Conservation (phyloP, 2,797 vertebrate species). For the Phalanger gymnotis region DNA sequence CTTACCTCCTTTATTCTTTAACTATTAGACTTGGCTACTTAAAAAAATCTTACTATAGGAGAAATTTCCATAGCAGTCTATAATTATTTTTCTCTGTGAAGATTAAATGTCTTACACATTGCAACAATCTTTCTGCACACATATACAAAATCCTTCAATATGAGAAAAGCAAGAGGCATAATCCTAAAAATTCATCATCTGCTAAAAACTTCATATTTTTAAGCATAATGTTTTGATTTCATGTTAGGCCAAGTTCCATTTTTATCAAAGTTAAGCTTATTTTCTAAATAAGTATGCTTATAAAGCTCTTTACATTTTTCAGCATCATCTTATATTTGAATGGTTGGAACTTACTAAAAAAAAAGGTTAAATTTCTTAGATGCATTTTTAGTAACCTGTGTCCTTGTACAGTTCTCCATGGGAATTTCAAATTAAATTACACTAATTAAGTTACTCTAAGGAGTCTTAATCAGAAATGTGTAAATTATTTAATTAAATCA, state of each 20-base stretch:
- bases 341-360: not conserved
- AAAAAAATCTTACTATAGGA: not conserved
- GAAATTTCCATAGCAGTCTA: slow-evolving; percentile 49
- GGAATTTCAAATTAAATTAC: slow-evolving; percentile 75
- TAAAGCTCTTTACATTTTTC: not conserved
- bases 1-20: not conserved
- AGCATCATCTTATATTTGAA: slow-evolving; percentile 18
- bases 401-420: slow-evolving; percentile 46
- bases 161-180: not conserved
- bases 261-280: not conserved
- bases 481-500: slow-evolving; percentile 79
- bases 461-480: slow-evolving; percentile 72
- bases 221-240: not conserved
- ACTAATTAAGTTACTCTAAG: slow-evolving; percentile 69
- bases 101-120: slow-evolving; percentile 10
- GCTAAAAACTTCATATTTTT: not conserved
- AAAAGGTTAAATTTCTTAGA: slow-evolving; percentile 17
- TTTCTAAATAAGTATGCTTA: slow-evolving; percentile 3
- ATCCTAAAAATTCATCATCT: slow-evolving; percentile 21
- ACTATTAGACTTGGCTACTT: not conserved
- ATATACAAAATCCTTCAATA: not conserved
- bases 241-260: slow-evolving; percentile 9
- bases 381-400: not conserved
- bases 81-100: slow-evolving; percentile 49
- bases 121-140: not conserved